A percentile compares a stretch with the other conserved stretches of the same genome.
phyloP scores from a whole-genome alignment of 1,140 invertebrate species.

The Rhizoglyphus robini region DNA sequence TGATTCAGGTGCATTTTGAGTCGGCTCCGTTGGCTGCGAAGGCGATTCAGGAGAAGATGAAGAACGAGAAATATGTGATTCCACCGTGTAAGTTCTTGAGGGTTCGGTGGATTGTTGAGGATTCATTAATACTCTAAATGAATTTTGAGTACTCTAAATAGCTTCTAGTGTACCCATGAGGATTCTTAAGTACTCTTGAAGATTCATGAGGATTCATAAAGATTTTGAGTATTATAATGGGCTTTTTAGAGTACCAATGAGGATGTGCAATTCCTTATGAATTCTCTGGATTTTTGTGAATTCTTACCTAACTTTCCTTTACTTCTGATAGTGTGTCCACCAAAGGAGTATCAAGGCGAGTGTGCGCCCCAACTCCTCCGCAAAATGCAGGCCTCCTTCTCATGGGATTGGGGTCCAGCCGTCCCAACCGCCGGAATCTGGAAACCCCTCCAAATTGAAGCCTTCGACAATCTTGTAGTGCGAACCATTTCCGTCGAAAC shows the following conservation, averaged over 20 bases:
- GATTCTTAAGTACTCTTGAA: too few species aligned
- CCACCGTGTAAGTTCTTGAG: too few species aligned
- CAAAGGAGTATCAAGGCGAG: slow-evolving; percentile 66
- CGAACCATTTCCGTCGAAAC: slow-evolving; percentile 5
- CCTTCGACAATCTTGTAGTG: slow-evolving; percentile 30
- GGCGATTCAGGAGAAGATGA: slow-evolving; percentile 40
- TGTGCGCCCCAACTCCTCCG: slow-evolving; percentile 85
- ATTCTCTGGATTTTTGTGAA: too few species aligned
- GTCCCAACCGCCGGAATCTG: slow-evolving; percentile 85
- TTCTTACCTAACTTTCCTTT: too few species aligned
- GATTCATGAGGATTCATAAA: too few species aligned
- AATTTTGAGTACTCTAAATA: too few species aligned
- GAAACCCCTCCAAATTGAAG: slow-evolving; percentile 43
- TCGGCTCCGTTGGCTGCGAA: slow-evolving; percentile 58
- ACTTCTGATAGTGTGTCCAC: slow-evolving; percentile 51
- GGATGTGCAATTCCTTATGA: too few species aligned
- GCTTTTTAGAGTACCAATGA: too few species aligned
- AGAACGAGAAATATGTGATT: slow-evolving; percentile 45
- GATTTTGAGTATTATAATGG: too few species aligned
- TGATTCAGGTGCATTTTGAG: slow-evolving; percentile 50
- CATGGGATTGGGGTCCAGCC: slow-evolving; percentile 92
- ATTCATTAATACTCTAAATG: too few species aligned
- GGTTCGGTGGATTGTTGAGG: too few species aligned
- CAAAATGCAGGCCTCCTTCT: slow-evolving; percentile 91
- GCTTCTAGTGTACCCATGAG: too few species aligned